Conservation (phyloP, 2,113 vertebrate genomes). For the Tenrec ecaudatus region DNA sequence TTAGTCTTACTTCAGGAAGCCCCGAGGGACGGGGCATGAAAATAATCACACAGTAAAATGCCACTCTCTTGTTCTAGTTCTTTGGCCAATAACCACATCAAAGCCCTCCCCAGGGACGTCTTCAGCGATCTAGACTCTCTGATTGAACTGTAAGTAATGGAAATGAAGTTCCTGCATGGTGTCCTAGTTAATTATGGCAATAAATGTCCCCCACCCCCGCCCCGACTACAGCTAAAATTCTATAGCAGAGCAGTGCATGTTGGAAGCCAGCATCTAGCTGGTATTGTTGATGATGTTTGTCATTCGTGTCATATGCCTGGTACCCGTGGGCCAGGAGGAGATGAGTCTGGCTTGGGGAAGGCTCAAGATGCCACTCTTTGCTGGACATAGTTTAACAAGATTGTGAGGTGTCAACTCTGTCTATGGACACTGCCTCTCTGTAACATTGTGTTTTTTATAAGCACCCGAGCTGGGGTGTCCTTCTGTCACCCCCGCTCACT, state of each 20-base stretch:
- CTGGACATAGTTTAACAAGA: neutral
- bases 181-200: constrained; percentile 45
- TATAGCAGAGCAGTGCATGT: neutral
- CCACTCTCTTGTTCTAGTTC: constrained; percentile 90
- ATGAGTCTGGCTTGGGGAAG: neutral
- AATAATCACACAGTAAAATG: constrained; percentile 68
- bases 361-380: neutral
- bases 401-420: neutral
- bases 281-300: constrained; percentile 7
- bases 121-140: constrained; percentile 96
- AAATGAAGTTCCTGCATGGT: constrained; percentile 46
- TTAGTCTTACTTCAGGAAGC: constrained; percentile 63
- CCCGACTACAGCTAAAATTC: neutral
- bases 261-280: neutral
- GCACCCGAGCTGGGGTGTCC: neutral
- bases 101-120: constrained; percentile 94
- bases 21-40: constrained; percentile 55
- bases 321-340: neutral
- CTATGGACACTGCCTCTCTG: neutral
- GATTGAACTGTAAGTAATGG: constrained; percentile 96
- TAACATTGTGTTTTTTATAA: neutral
- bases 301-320: constrained; percentile 38
- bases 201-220: neutral
- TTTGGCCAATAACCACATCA: constrained; percentile 97
- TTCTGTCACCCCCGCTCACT: neutral